Conservation (phyloP, 1,140 invertebrate species). For the Meloidogyne floridensis region DNA sequence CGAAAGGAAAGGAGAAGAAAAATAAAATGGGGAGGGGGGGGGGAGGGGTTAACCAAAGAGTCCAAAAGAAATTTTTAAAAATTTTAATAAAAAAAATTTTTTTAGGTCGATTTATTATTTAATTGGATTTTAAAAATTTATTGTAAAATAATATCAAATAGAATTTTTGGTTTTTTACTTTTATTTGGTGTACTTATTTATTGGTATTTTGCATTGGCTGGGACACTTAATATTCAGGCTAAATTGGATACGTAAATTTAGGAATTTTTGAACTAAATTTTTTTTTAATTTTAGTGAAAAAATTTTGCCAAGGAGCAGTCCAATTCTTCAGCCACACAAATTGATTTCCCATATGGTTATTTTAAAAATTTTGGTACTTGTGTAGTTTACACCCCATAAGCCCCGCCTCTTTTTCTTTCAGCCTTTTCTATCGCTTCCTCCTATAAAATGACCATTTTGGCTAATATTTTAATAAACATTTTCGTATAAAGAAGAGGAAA, state of each 20-base stretch:
- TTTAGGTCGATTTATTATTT: slow-evolving; percentile 21
- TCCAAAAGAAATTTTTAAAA: not conserved
- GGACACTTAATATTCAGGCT: slow-evolving; percentile 45
- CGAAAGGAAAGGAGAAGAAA: no score
- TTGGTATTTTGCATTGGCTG: slow-evolving; percentile 57
- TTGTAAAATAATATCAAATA: slow-evolving; percentile 30
- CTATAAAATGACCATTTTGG: no score
- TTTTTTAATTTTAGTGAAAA: slow-evolving; percentile 34
- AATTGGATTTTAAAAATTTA: slow-evolving; percentile 27
- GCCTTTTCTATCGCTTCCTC: no score
- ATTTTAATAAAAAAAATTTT: not conserved
- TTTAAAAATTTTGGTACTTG: not conserved
- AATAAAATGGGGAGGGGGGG: no score
- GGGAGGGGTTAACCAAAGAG: no score
- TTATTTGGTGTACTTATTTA: slow-evolving; percentile 41
- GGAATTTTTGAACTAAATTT: not conserved
- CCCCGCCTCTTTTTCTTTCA: no score
- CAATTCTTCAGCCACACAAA: slow-evolving; percentile 53
- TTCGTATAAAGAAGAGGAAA: no score
- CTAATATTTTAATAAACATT: no score
- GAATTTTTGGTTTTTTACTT: slow-evolving; percentile 26
- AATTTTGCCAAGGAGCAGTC: slow-evolving; percentile 57
- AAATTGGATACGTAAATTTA: slow-evolving; percentile 27
- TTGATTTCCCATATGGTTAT: slow-evolving; percentile 55
- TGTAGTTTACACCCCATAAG: no score